Evolutionary conservation across 1,140 invertebrate genomes (phyloP).

Genomic region (Orchestia grillus): DNA sequence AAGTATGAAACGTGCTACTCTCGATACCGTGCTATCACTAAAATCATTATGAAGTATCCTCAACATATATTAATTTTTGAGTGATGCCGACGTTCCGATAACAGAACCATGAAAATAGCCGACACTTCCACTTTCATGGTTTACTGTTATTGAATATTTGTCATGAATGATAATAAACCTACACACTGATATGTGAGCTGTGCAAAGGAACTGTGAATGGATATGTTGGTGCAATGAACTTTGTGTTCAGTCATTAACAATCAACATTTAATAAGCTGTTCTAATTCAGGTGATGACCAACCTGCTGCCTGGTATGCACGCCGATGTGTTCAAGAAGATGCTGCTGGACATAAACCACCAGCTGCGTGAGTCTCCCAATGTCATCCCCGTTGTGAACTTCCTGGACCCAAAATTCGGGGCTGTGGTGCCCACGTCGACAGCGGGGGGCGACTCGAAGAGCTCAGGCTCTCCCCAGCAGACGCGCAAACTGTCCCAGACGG

Average conservation of each 20-base stretch:
- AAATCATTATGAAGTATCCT: too few species aligned
- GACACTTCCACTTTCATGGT: too few species aligned
- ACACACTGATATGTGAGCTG: not conserved
- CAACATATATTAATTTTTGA: too few species aligned
- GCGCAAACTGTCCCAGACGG: slow-evolving; percentile 31
- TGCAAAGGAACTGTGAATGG: not conserved
- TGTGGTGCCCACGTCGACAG: slow-evolving; percentile 61
- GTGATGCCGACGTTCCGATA: too few species aligned
- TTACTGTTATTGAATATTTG: not conserved
- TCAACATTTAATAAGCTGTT: too few species aligned
- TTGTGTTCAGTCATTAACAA: not conserved
- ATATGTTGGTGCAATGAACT: not conserved
- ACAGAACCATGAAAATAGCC: too few species aligned
- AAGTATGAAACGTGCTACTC: too few species aligned
- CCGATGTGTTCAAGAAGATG: slow-evolving; percentile 84
- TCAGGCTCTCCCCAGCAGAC: not conserved
- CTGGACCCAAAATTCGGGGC: slow-evolving; percentile 62
- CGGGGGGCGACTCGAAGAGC: not conserved
- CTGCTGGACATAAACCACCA: slow-evolving; percentile 88
- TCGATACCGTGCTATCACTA: too few species aligned
- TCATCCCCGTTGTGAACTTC: slow-evolving; percentile 77
- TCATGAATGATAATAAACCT: not conserved
- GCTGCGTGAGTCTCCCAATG: slow-evolving; percentile 83
- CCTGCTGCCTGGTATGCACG: slow-evolving; percentile 84
- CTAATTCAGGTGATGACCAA: slow-evolving; percentile 84